These are phyloP conservation scores for Xiphorhynchus erythropygius DNA, from an alignment of 2,797 vertebrate species.

Conservation along the genomic window DNA sequence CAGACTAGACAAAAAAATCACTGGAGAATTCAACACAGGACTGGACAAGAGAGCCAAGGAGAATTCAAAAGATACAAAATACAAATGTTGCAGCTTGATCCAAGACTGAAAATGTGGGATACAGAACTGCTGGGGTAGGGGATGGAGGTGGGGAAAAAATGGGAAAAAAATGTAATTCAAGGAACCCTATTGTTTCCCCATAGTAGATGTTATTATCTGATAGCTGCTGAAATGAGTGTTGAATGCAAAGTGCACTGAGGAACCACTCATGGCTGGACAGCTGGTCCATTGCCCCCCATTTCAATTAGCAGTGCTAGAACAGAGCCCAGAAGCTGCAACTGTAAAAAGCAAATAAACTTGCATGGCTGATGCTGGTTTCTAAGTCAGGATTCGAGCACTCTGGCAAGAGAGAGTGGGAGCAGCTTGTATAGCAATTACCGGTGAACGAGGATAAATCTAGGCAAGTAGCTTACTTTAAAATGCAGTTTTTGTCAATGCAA, in stretches of 20 bases:
- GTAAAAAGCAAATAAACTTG: neutral
- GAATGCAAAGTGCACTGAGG: neutral
- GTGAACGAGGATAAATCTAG: neutral
- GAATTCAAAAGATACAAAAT: neutral
- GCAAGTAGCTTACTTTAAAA: neutral
- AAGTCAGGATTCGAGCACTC: neutral
- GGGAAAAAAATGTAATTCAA: rapidly evolving
- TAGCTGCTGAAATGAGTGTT: neutral
- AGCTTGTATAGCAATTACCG: neutral
- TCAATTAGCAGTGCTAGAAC: neutral
- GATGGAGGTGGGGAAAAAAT: neutral
- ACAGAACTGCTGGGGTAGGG: neutral
- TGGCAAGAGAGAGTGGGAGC: neutral
- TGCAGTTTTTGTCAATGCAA: neutral
- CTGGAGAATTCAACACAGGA: neutral
- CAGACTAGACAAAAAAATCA: neutral
- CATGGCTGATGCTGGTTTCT: neutral
- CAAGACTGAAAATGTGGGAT: neutral
- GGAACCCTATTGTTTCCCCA: neutral
- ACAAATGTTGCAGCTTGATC: neutral
- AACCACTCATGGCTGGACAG: neutral
- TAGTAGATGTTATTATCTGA: neutral
- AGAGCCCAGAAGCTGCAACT: neutral
- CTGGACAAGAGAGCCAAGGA: neutral
- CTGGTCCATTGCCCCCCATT: neutral